Conservation (phyloP, 2,113 vertebrate species). For the Saguinus midas region DNA sequence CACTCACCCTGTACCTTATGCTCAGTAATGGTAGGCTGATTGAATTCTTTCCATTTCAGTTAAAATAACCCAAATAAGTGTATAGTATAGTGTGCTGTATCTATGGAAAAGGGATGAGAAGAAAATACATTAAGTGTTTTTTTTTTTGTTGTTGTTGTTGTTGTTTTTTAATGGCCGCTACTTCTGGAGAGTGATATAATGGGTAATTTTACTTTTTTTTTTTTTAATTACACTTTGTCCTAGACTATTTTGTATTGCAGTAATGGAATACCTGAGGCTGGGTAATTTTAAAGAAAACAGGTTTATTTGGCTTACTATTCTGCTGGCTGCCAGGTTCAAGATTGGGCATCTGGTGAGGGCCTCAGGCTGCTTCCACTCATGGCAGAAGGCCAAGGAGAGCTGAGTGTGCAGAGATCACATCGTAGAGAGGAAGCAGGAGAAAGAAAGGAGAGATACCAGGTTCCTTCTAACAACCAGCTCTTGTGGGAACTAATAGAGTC, state of each 20-base stretch:
- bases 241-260: neutral
- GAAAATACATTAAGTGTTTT: neutral
- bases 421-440: neutral
- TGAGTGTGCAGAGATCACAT: neutral
- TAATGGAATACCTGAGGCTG: neutral
- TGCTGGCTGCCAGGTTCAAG: neutral
- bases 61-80: neutral
- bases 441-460: neutral
- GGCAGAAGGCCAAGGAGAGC: neutral
- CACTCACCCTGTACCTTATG: accelerated
- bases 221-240: neutral
- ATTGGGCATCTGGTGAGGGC: neutral
- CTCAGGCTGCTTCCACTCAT: neutral
- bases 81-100: neutral
- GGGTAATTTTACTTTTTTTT: neutral
- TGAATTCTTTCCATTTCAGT: no score
- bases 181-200: neutral
- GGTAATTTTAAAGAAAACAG: neutral
- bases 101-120: neutral
- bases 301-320: neutral
- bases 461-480: neutral
- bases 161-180: neutral
- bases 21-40: neutral
- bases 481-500: neutral
- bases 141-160: no score